A percentile compares a stretch with the other conserved stretches of the same genome.
Conservation (phyloP, 2,888 invertebrate species). For the Pinctada fucata region DNA sequence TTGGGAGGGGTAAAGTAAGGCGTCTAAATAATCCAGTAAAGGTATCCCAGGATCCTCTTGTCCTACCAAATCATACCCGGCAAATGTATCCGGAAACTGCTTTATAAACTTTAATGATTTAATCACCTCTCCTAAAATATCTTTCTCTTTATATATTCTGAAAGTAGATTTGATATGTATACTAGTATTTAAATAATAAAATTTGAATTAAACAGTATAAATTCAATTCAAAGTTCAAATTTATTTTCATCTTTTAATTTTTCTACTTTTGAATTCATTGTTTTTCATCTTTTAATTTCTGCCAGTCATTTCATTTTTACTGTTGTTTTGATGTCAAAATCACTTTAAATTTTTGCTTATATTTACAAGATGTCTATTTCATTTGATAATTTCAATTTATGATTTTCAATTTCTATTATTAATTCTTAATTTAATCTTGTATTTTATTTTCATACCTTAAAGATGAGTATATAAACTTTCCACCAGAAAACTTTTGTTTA, state of each 20-base stretch:
- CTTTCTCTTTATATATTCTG: slow-evolving; percentile 11
- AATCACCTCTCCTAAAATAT: slow-evolving; percentile 51
- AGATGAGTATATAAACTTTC: slow-evolving; percentile 61
- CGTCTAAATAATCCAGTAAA: slow-evolving; percentile 63
- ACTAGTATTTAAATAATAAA: background rate
- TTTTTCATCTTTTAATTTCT: too few species aligned
- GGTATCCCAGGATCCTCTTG: slow-evolving; percentile 68
- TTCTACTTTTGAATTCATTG: too few species aligned
- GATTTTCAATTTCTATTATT: too few species aligned
- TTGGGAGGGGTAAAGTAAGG: slow-evolving; percentile 64
- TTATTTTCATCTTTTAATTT: background rate
- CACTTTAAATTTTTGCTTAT: too few species aligned
- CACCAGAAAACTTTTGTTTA: slow-evolving; percentile 63
- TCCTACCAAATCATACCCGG: slow-evolving; percentile 73
- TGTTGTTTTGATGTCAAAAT: too few species aligned
- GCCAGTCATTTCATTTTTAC: too few species aligned
- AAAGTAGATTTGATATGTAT: background rate
- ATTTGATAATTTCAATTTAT: too few species aligned
- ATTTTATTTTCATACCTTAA: slow-evolving; percentile 45
- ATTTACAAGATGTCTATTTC: too few species aligned
- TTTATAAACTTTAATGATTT: slow-evolving; percentile 50
- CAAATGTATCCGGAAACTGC: slow-evolving; percentile 64
- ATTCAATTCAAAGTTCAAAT: background rate
- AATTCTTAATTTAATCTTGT: background rate
- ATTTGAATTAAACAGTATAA: background rate